phyloP scores from a whole-genome alignment of 2,797 vertebrate genomes.

The Sphaeramia orbicularis region DNA sequence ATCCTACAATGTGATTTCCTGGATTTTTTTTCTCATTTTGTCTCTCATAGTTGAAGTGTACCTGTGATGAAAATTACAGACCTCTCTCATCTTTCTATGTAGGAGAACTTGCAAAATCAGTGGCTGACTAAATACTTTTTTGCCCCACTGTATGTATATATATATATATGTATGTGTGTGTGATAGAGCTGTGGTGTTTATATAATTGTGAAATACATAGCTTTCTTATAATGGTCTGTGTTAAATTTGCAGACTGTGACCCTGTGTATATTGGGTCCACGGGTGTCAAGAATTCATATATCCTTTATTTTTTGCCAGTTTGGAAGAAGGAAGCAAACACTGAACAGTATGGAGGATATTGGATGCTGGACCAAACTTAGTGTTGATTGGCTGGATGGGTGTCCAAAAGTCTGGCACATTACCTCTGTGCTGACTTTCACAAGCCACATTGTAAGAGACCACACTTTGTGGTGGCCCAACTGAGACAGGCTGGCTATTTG shows the following conservation, averaged over 20 bases:
- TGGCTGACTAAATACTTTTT: too few relatives aligned
- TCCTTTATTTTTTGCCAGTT: too few relatives aligned
- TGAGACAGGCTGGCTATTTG: slow-evolving; percentile 46
- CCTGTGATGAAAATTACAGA: too few relatives aligned
- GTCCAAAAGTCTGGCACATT: slow-evolving; percentile 51
- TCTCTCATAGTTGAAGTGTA: too few relatives aligned
- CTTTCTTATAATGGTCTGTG: slow-evolving; percentile 13
- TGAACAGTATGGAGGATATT: slow-evolving; percentile 29
- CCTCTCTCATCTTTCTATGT: too few relatives aligned
- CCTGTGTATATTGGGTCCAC: slow-evolving; percentile 8
- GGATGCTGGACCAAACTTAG: slow-evolving; percentile 25
- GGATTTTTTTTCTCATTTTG: too few relatives aligned
- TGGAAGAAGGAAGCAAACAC: slow-evolving; percentile 13
- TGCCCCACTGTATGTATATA: too few relatives aligned
- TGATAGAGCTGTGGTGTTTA: too few relatives aligned
- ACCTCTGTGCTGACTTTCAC: slow-evolving; percentile 49
- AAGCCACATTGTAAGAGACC: slow-evolving; percentile 58
- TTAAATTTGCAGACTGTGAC: slow-evolving; percentile 36
- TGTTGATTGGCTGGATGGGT: slow-evolving; percentile 35
- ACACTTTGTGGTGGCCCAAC: slow-evolving; percentile 57
- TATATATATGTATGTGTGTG: too few relatives aligned
- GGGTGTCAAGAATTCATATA: slow-evolving; percentile 30
- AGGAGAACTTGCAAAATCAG: too few relatives aligned
- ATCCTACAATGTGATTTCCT: too few relatives aligned
- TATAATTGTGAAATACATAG: slow-evolving; percentile 3